Conservation (phyloP, 2,888 invertebrate species). For the Eremobia ochroleuca region DNA sequence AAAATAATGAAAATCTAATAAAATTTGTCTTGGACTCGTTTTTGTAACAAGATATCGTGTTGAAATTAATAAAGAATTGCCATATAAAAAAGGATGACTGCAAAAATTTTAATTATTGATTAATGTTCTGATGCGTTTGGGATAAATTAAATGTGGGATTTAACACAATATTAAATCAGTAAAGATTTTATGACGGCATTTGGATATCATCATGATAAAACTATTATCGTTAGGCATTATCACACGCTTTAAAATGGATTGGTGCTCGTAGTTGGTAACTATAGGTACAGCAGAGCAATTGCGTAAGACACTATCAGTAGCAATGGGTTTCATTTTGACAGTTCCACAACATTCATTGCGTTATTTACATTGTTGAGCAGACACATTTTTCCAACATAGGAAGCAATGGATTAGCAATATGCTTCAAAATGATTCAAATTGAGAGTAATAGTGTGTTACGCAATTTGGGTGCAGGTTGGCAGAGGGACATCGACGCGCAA, state of each 20-base stretch:
- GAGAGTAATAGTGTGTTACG: no score
- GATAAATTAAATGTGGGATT: conserved; percentile 18
- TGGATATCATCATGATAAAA: conserved; percentile 1
- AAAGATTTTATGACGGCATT: background rate
- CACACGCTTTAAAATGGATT: background rate
- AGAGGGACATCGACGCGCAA: no score
- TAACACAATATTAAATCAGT: conserved; percentile 23
- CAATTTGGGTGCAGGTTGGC: no score
- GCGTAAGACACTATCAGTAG: no score
- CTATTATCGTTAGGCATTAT: background rate
- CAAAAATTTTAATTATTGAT: conserved; percentile 54
- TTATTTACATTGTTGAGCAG: no score
- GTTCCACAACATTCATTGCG: no score
- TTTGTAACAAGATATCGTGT: conserved; percentile 45
- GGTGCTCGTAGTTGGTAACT: background rate
- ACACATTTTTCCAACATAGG: no score
- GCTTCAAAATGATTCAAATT: no score
- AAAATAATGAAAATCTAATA: conserved; percentile 29
- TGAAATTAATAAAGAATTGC: conserved; percentile 46
- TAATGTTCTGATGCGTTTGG: conserved; percentile 34
- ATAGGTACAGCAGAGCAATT: no score
- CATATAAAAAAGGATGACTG: conserved; percentile 23
- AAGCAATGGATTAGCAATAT: no score
- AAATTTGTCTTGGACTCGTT: conserved; percentile 50
- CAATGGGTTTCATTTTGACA: no score